phyloP scores from a whole-genome alignment of 2,888 invertebrate species.

The Ochropleura leucogaster region DNA sequence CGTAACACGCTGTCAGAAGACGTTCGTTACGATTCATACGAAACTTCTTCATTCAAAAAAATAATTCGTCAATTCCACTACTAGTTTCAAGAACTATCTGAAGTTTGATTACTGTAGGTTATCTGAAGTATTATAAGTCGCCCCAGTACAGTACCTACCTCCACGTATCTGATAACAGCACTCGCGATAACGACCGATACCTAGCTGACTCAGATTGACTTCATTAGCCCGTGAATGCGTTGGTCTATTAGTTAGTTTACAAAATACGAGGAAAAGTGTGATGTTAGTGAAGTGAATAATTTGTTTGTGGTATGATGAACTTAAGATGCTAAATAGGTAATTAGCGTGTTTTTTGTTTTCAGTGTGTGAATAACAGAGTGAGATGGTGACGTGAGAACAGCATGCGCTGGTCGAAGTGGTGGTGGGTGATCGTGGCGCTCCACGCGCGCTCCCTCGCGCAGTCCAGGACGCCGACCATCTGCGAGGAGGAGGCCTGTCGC shows the following conservation, averaged over 20 bases:
- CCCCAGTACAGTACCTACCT: slow-evolving; percentile 45
- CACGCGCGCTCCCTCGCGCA: slow-evolving; percentile 76
- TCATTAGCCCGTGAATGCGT: slow-evolving; percentile 66
- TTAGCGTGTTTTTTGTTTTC: slow-evolving; percentile 61
- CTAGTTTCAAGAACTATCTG: slow-evolving; percentile 35
- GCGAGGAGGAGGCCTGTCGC: slow-evolving; percentile 89
- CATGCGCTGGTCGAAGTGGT: slow-evolving; percentile 84
- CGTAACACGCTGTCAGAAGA: slow-evolving; percentile 15
- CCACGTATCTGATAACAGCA: slow-evolving; percentile 85
- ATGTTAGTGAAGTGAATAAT: slow-evolving; percentile 42
- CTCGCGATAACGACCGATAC: slow-evolving; percentile 82
- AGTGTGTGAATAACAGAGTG: slow-evolving; percentile 72
- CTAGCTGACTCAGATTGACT: slow-evolving; percentile 82
- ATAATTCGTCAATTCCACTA: slow-evolving; percentile 1
- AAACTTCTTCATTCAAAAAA: neutral
- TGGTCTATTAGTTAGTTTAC: slow-evolving; percentile 44
- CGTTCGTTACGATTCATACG: slow-evolving; percentile 3
- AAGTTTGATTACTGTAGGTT: slow-evolving; percentile 46
- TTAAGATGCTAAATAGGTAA: slow-evolving; percentile 26
- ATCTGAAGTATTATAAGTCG: slow-evolving; percentile 52
- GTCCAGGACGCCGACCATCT: slow-evolving; percentile 81
- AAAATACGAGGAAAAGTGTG: slow-evolving; percentile 30
- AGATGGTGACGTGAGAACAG: slow-evolving; percentile 86
- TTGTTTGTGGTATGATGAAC: slow-evolving; percentile 22
- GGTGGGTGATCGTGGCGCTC: slow-evolving; percentile 79